phyloP scores from a whole-genome alignment of 2,888 invertebrate genomes.

The Lasioglossum pauxillum region DNA sequence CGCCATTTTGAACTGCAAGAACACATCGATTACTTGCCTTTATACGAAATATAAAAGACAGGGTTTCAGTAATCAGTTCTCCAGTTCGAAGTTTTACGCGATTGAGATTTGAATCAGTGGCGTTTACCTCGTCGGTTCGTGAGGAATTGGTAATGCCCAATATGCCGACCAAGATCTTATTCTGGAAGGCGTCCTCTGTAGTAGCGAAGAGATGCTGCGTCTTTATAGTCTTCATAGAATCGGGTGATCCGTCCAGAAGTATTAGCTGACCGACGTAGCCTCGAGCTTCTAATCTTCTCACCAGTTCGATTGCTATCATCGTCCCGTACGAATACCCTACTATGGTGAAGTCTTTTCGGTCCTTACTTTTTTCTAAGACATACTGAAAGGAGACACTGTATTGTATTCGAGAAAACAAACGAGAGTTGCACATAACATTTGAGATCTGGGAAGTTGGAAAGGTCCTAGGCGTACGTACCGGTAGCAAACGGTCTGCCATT shows the following conservation, averaged over 20 bases:
- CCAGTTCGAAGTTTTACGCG: too few species aligned
- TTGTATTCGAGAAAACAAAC: not conserved
- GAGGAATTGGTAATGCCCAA: conserved; percentile 85
- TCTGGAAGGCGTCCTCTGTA: conserved; percentile 86
- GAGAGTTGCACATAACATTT: not conserved
- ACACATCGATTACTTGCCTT: not conserved
- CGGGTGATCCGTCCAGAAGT: conserved; percentile 93
- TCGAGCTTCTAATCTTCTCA: conserved; percentile 88
- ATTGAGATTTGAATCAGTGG: not conserved
- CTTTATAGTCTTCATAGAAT: conserved; percentile 87
- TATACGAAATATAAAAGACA: not conserved
- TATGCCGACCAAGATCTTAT: conserved; percentile 86
- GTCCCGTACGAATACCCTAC: conserved; percentile 96
- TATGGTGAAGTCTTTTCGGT: conserved; percentile 87
- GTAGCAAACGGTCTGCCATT: too few species aligned
- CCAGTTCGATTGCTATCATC: conserved; percentile 91
- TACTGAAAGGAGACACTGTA: conserved; percentile 84
- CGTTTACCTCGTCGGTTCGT: conserved; percentile 82
- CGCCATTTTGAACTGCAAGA: conserved; percentile 77
- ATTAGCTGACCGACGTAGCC: conserved; percentile 88
- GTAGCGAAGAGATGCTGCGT: conserved; percentile 85
- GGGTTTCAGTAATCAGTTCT: not conserved
- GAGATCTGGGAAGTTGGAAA: too few species aligned
- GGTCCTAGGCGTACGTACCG: too few species aligned
- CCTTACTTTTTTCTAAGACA: conserved; percentile 85